Evolutionary conservation across 1,140 invertebrate genomes (phyloP).

Genomic region (Chymomyza costata): DNA sequence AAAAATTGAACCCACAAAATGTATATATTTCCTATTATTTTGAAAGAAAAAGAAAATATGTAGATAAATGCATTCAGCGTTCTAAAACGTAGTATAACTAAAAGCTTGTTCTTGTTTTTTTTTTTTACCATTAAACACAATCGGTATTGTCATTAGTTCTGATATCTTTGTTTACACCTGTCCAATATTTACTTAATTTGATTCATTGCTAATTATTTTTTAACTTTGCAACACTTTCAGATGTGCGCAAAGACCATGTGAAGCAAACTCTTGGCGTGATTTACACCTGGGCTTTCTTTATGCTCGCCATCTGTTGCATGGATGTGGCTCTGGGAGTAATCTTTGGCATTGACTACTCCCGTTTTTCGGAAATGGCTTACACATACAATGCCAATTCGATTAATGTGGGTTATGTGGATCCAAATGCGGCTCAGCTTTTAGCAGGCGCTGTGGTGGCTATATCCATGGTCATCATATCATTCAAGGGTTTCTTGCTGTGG

Average conservation of each 20-base stretch:
- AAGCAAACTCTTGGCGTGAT: slow-evolving; percentile 37
- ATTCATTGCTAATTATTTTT: neutral
- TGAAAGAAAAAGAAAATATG: too few relatives aligned
- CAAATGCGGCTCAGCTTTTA: slow-evolving; percentile 40
- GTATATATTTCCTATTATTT: too few relatives aligned
- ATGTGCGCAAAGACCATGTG: slow-evolving; percentile 46
- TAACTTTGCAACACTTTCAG: too few relatives aligned
- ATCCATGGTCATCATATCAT: slow-evolving; percentile 69
- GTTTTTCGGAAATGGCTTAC: slow-evolving; percentile 35
- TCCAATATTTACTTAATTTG: neutral
- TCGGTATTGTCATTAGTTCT: too few relatives aligned
- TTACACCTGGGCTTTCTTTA: slow-evolving; percentile 53
- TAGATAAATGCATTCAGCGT: too few relatives aligned
- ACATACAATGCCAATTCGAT: slow-evolving; percentile 39
- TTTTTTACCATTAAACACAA: too few relatives aligned
- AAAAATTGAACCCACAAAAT: too few relatives aligned
- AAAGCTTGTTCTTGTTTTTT: too few relatives aligned
- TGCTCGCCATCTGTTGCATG: slow-evolving; percentile 54
- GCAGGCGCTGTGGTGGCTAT: slow-evolving; percentile 52
- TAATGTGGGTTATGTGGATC: slow-evolving; percentile 23
- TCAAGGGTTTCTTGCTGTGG: slow-evolving; percentile 70
- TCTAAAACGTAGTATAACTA: too few relatives aligned
- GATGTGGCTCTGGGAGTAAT: slow-evolving; percentile 67
- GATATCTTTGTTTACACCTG: slow-evolving; percentile 4
- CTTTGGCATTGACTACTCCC: slow-evolving; percentile 60